Evolutionary conservation across 2,888 invertebrate species (phyloP).

Genomic region (Drepanosiphum platanoidis): DNA sequence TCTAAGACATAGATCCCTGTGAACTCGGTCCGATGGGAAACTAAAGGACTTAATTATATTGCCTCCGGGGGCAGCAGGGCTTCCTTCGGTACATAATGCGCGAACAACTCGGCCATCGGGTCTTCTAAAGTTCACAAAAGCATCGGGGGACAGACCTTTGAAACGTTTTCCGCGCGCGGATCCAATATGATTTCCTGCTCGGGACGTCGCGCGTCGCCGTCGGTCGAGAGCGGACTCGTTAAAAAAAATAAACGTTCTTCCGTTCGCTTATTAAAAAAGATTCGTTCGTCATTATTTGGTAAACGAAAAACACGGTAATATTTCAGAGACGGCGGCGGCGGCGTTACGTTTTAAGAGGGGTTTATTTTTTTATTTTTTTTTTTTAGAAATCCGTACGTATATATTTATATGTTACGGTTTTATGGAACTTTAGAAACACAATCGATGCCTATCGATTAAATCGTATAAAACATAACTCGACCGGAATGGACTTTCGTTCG

Average conservation of each 20-base stretch:
- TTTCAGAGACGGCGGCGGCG: too few relatives aligned
- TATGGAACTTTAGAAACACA: too few relatives aligned
- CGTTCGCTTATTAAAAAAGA: neutral
- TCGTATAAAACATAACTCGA: too few relatives aligned
- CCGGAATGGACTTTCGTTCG: too few relatives aligned
- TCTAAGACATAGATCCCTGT: slow-evolving; percentile 18
- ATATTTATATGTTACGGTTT: too few relatives aligned
- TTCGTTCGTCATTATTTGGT: too few relatives aligned
- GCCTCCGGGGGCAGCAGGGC: neutral
- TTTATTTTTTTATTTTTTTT: too few relatives aligned
- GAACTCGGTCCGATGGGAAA: slow-evolving; percentile 31
- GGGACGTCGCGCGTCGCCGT: too few relatives aligned
- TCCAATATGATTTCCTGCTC: slow-evolving; percentile 16
- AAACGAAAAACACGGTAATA: too few relatives aligned
- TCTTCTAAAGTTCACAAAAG: slow-evolving; percentile 5
- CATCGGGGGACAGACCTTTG: neutral
- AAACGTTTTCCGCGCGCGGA: slow-evolving; percentile 27
- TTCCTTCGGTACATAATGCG: slow-evolving; percentile 29
- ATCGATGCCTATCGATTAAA: too few relatives aligned
- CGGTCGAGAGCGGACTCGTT: neutral
- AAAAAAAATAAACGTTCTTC: slow-evolving; percentile 7
- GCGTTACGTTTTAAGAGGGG: too few relatives aligned
- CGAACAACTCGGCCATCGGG: slow-evolving; percentile 21
- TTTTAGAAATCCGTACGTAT: too few relatives aligned
- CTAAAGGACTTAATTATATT: slow-evolving; percentile 55